These are phyloP conservation scores for Eumeta japonica DNA, from an alignment of 1,140 invertebrate genomes.

Conservation along the genomic window DNA sequence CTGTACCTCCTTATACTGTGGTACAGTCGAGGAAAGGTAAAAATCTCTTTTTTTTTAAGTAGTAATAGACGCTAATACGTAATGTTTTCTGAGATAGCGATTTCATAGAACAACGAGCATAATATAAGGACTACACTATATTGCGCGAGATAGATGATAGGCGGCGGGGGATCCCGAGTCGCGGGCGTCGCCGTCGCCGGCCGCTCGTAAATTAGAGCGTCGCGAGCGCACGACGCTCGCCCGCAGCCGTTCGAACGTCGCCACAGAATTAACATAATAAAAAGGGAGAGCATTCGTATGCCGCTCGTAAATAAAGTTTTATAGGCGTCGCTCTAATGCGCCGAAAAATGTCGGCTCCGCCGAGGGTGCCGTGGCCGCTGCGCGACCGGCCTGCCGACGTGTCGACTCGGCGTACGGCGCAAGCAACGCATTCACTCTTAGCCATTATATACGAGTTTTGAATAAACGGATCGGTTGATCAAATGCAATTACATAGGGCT, in stretches of 20 bases:
- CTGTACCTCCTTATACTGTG: no score
- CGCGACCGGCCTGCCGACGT: no score
- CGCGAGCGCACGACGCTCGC: neutral
- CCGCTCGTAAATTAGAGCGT: neutral
- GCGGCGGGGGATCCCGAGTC: no score
- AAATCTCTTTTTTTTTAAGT: no score
- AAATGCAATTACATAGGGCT: neutral
- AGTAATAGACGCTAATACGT: no score
- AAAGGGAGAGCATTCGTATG: constrained; percentile 34
- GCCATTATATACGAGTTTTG: neutral
- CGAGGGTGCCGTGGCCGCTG: no score
- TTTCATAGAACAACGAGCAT: no score
- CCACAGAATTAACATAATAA: constrained; percentile 42
- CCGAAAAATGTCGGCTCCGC: constrained; percentile 26
- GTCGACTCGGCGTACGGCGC: no score
- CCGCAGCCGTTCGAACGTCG: constrained; percentile 2
- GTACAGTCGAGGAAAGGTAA: no score
- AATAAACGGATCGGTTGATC: neutral
- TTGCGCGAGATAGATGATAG: no score
- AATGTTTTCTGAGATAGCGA: no score
- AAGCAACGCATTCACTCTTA: neutral
- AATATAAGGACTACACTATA: no score
- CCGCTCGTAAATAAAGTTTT: constrained; percentile 42
- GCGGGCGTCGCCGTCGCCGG: neutral
- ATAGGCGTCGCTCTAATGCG: constrained; percentile 33